These are phyloP conservation scores for Dendrocincla tyrannina DNA, from an alignment of 2,797 vertebrate species.

Conservation along the genomic window DNA sequence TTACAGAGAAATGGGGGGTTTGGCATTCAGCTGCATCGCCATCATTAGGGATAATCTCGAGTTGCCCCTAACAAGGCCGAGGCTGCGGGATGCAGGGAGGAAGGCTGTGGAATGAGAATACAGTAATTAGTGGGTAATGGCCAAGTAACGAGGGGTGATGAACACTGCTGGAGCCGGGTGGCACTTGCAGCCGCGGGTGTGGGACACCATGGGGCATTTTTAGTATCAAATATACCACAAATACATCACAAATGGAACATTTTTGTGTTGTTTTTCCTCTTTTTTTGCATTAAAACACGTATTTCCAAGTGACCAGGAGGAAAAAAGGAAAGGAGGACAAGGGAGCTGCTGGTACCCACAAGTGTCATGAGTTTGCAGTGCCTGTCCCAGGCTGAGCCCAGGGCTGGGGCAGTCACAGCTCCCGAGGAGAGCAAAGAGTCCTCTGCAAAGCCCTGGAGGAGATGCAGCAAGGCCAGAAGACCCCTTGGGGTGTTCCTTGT, in stretches of 20 bases:
- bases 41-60: slow-evolving; percentile 40
- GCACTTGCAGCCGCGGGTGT: background rate
- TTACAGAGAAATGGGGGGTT: slow-evolving; percentile 13
- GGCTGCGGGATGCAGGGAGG: background rate
- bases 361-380: accelerated
- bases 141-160: background rate
- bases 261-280: accelerated
- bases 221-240: background rate
- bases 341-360: background rate
- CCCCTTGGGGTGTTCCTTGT: background rate
- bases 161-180: background rate
- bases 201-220: background rate
- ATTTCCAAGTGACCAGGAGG: accelerated
- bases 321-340: background rate
- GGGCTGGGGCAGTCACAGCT: background rate
- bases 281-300: background rate
- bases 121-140: slow-evolving; percentile 64
- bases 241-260: background rate
- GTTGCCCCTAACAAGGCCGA: background rate
- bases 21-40: slow-evolving; percentile 25
- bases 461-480: background rate
- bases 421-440: background rate
- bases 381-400: background rate
- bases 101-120: background rate
- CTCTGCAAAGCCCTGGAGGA: background rate